Conservation (phyloP, 1,140 invertebrate species). For the Drosophila cardini region DNA sequence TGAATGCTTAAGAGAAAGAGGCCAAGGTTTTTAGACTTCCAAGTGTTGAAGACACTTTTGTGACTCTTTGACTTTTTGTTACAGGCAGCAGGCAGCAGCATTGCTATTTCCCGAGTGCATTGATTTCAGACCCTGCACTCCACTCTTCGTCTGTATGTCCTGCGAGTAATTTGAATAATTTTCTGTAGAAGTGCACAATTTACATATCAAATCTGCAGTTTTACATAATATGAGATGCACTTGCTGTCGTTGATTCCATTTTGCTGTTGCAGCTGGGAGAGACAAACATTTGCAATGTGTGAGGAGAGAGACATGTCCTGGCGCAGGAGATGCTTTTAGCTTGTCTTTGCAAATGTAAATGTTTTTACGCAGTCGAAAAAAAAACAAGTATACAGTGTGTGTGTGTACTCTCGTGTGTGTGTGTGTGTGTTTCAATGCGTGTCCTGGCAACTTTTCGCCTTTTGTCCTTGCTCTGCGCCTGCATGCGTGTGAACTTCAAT, state of each 20-base stretch:
- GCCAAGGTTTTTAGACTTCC: constrained; percentile 59
- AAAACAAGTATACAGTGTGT: constrained; percentile 71
- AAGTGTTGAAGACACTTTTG: constrained; percentile 1
- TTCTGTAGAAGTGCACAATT: constrained; percentile 77
- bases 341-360: constrained; percentile 79
- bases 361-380: constrained; percentile 78
- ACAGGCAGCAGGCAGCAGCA: too few species aligned
- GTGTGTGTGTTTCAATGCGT: constrained; percentile 9
- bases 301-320: constrained; percentile 17
- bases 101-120: constrained; percentile 50
- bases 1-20: too few species aligned
- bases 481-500: constrained; percentile 55
- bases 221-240: constrained; percentile 42
- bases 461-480: constrained; percentile 46
- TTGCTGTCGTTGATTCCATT: constrained; percentile 13
- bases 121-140: constrained; percentile 29
- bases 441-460: constrained; percentile 52
- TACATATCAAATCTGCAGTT: constrained; percentile 80
- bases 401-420: constrained; percentile 1
- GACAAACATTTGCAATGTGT: constrained; percentile 46
- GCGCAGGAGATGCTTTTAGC: constrained; percentile 68
- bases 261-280: constrained; percentile 11
- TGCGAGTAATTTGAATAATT: constrained; percentile 79
- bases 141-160: constrained; percentile 1
- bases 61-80: constrained; percentile 37